phyloP scores from a whole-genome alignment of 2,888 invertebrate species.

The Saturnia japonica region DNA sequence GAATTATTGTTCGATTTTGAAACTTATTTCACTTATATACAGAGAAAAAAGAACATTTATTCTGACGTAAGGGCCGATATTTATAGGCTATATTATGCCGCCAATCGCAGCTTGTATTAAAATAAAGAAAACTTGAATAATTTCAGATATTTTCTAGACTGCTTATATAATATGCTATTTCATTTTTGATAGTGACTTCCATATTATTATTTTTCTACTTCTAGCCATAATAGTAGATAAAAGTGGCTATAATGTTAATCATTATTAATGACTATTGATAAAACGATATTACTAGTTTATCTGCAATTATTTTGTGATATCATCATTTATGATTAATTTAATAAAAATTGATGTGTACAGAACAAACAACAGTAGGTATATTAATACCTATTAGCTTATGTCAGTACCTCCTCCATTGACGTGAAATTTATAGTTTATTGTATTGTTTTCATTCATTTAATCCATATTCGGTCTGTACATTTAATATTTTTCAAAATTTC shows the following conservation, averaged over 20 bases:
- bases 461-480: too few species aligned
- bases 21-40: too few species aligned
- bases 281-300: slow-evolving; percentile 4
- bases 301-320: slow-evolving; percentile 6
- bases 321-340: slow-evolving; percentile 2
- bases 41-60: too few species aligned
- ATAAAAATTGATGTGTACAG: background rate
- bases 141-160: too few species aligned
- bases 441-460: background rate
- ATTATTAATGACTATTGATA: slow-evolving; percentile 10
- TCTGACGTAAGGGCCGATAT: too few species aligned
- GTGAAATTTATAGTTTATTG: background rate
- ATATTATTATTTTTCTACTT: slow-evolving; percentile 10
- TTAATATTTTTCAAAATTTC: too few species aligned
- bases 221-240: slow-evolving; percentile 18
- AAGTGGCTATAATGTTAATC: slow-evolving; percentile 18
- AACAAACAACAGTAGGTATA: background rate
- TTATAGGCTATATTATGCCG: too few species aligned
- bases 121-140: too few species aligned
- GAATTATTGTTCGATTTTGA: too few species aligned
- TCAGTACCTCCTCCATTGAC: background rate
- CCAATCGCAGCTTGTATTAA: too few species aligned
- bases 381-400: background rate
- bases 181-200: too few species aligned
- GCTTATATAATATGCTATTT: too few species aligned